Conservation (phyloP, 2,797 vertebrate genomes). For the Cossypha niveicapilla region DNA sequence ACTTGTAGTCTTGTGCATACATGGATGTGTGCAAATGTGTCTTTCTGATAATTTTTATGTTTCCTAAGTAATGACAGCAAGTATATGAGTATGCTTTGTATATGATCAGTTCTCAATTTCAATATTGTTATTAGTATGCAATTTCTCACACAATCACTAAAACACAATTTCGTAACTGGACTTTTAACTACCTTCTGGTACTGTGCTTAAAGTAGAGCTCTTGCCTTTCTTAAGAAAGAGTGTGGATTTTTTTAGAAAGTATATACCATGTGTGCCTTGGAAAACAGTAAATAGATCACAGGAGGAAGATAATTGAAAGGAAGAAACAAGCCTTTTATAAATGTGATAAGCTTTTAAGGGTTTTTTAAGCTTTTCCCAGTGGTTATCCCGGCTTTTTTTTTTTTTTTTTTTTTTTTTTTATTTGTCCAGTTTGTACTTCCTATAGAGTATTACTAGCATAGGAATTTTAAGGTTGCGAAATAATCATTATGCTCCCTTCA, state of each 20-base stretch:
- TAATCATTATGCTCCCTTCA: not conserved
- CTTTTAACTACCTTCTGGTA: not conserved
- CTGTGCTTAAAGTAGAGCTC: not conserved
- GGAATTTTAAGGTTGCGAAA: not conserved
- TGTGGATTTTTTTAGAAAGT: not conserved
- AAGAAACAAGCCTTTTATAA: not conserved
- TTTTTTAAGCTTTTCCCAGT: not conserved
- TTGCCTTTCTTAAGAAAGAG: not conserved
- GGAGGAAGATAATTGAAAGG: not conserved
- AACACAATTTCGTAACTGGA: not conserved
- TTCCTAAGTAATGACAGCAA: not conserved
- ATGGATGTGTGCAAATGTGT: not conserved
- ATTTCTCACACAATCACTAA: not conserved
- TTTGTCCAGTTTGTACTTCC: not conserved
- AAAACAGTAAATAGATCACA: not conserved
- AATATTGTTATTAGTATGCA: not conserved
- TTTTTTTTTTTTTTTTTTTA: too few relatives aligned
- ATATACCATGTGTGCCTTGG: not conserved
- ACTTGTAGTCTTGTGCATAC: accelerated
- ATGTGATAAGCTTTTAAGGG: not conserved
- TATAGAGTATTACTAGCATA: not conserved
- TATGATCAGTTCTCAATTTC: not conserved
- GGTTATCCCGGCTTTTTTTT: not conserved
- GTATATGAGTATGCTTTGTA: not conserved
- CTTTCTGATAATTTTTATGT: not conserved